Base-by-base conservation (phyloP, 2,797 vertebrate species). In the Pangasius larnaudii region DNA sequence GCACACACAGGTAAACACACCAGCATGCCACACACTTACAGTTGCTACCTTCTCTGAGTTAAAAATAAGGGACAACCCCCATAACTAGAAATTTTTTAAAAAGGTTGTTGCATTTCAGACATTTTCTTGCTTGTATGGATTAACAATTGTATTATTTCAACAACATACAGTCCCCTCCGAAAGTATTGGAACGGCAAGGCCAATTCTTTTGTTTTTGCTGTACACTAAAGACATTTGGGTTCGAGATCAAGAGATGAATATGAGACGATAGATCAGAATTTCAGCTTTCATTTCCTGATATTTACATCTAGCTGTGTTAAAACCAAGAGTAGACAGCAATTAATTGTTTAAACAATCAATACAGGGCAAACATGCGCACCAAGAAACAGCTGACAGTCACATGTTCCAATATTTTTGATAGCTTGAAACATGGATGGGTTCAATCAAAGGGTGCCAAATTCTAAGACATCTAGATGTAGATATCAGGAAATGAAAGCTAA, bases 1-100 rank as follows among this genome's bases (percentile, higher is more conserved):
- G 71, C 81, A 39, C 87, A 91, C 39, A 88, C 89, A 75, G 94
- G 95, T 96, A 93, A 93, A 88, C 84, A 63, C 69, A 42, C 18
- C 36, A 53, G 0, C 69, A 67, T 46, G 5, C 22, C 71, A 39
- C 24, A 81, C 49, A 49, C 8, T 61, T 78, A 33, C 3, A 1
- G 51, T 56, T 79, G 14, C 6, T n/a, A 30, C 8, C 75, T 33
- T 56, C 3, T 33, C 4, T 10, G n/a, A 56, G 51, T 7, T 7
- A n/a, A 27, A n/a, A 30, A 33, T 56, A 53, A 78, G 49, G 49
- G 9, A 56, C 51, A 78, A 9, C 18, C 14, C n/a, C 16, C 7
- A 10, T 27, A 51, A 72, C 18, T 53, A 42, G 19, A 27, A 1
- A 1, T 3, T 51, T 3, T 51, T 42, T 30, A 13, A n/a, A 13